Base-by-base conservation (phyloP, 2,797 vertebrate genomes). In the Discoglossus pictus region DNA sequence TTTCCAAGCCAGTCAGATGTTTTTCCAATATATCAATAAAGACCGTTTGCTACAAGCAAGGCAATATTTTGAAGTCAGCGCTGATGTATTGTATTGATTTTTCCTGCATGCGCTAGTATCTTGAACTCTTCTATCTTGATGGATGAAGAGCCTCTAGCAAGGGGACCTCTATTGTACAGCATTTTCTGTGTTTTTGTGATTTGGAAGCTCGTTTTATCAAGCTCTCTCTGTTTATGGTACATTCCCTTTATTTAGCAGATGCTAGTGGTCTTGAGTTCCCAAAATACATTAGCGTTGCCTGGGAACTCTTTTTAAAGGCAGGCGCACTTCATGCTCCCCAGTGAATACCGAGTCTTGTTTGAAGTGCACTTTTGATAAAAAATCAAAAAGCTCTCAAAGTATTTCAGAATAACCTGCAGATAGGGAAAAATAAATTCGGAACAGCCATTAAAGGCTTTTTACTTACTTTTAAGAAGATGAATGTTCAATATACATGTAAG, bases 211-310 rank as follows among this genome's bases (percentile, higher is more conserved):
- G 12, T 63, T 62, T 56, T 54, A 40, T 54, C 51, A 63, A 34
- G 16, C 42, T 21, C 13, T 50, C 12, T 31, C 35, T 56, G 31
- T 70, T 63, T 63, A 48, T 56, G 51, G 68, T 31, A 42, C 54
- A 42, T 70, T 70, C 52, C 42, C 62, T 62, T 63, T 56, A 56
- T 70, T 70, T 70, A 70, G 68, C 52, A 56, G 42, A 63, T 56
- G 53, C 51, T 62, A 59, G 42, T 70, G 42, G 51, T 62, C 59
- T 70, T 62, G 51, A 56, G 44, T 12, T 71, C 36, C 52, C 46
- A 50, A 71, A 71, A 58, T 71, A 47, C 60, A 70, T 71, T 71
- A 71, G 46, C n/a, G 68, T 71, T 71, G 68, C 68, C 53, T 71
- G 52, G 68, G 61, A 70, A 71, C 68, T 58, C 64, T 51, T 64